These are phyloP conservation scores for Petrocephalus microphthalmus DNA, from an alignment of 2,113 vertebrate species.

Conservation along the genomic window DNA sequence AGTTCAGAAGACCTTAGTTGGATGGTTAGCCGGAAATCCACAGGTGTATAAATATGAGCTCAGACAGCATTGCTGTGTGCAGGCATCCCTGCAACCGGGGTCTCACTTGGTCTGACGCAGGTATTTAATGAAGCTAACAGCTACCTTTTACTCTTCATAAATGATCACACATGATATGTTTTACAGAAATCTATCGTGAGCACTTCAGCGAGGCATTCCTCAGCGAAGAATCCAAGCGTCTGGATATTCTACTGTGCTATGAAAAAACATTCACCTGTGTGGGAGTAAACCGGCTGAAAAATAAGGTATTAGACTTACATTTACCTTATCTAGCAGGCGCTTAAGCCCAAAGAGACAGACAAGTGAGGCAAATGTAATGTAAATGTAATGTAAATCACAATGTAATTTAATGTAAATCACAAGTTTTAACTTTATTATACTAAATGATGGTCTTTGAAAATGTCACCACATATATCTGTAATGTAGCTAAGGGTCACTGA, in stretches of 20 bases:
- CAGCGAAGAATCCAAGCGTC: conserved; percentile 30
- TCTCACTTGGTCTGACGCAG: neutral
- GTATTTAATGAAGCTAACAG: neutral
- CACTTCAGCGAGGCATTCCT: conserved; percentile 35
- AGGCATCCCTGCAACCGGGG: neutral
- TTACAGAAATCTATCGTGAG: conserved; percentile 38
- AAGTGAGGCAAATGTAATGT: neutral
- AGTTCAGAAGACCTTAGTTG: too few species aligned
- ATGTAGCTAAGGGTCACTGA: neutral
- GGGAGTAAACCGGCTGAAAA: conserved; percentile 42
- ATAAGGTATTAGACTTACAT: conserved; percentile 34
- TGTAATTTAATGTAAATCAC: neutral
- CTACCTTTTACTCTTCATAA: neutral
- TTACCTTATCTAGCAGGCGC: neutral
- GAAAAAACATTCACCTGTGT: conserved; percentile 48
- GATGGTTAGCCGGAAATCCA: neutral
- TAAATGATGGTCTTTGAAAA: neutral
- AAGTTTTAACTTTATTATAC: neutral
- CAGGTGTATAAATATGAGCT: neutral
- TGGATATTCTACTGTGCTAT: conserved; percentile 45
- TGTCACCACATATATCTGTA: neutral
- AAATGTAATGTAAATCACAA: neutral
- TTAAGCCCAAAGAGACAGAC: neutral
- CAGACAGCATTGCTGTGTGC: neutral
- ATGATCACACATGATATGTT: neutral